Evolutionary conservation across 2,888 invertebrate species (phyloP).

Genomic region (Torymus texanus): DNA sequence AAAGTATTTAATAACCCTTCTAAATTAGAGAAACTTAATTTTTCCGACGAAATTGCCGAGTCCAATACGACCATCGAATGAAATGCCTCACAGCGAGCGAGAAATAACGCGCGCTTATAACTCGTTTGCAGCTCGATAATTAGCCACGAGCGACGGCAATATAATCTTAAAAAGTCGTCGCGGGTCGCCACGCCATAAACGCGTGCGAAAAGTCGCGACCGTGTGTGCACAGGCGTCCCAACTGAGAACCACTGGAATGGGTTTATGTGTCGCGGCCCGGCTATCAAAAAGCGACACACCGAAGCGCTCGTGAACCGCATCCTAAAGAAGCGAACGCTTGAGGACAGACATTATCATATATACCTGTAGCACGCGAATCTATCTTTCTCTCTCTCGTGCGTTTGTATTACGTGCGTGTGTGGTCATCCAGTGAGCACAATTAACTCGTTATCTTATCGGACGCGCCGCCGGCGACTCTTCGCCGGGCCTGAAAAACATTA

Average conservation of each 20-base stretch:
- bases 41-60: not conserved
- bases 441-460: constrained; percentile 76
- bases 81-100: not conserved
- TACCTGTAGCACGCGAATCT: constrained; percentile 54
- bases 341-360: constrained; percentile 72
- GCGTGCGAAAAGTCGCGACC: not conserved
- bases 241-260: constrained; percentile 71
- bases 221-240: constrained; percentile 4
- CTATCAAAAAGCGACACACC: constrained; percentile 72
- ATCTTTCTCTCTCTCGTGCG: constrained; percentile 61
- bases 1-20: not conserved
- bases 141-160: constrained; percentile 1
- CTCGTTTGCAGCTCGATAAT: constrained; percentile 30
- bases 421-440: constrained; percentile 74
- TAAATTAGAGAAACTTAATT: not conserved
- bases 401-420: constrained; percentile 65
- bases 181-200: not conserved
- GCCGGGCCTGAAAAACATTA: constrained; percentile 66
- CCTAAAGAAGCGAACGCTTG: constrained; percentile 62
- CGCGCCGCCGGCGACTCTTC: constrained; percentile 54
- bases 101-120: constrained; percentile 14
- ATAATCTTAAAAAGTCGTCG: too few species aligned
- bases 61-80: too few species aligned
- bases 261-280: constrained; percentile 67
- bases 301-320: constrained; percentile 71